A percentile compares a stretch with the other conserved stretches of the same genome.
phyloP scores from a whole-genome alignment of 2,113 vertebrate genomes.

The Opisthocomus hoazin region DNA sequence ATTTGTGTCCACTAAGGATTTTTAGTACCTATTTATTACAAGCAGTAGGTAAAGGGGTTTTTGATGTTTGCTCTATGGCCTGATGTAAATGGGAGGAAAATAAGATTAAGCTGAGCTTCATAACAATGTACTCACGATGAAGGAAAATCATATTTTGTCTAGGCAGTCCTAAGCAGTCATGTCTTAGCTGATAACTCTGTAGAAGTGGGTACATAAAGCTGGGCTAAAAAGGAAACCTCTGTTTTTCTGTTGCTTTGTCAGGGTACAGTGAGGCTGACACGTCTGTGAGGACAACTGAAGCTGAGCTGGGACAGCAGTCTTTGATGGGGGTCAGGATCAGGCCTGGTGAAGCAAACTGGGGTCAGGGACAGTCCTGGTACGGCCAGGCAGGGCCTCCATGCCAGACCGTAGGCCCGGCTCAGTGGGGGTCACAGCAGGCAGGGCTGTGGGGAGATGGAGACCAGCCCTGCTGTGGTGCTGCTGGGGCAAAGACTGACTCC shows the following conservation, averaged over 20 bases:
- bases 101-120: not conserved
- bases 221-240: not conserved
- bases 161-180: not conserved
- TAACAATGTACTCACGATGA: not conserved
- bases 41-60: not conserved
- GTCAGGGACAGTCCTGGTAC: not conserved
- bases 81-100: not conserved
- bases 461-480: not conserved
- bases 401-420: not conserved
- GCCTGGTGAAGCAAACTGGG: not conserved
- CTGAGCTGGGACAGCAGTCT: not conserved
- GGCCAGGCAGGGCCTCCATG: not conserved
- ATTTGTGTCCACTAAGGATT: not conserved
- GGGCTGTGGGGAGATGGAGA: not conserved
- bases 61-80: not conserved
- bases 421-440: not conserved
- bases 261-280: not conserved
- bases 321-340: not conserved
- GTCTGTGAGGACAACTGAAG: not conserved
- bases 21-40: not conserved
- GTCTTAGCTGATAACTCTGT: not conserved
- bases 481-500: not conserved
- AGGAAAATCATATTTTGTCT: not conserved
- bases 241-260: not conserved
- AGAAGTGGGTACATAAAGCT: not conserved